These are phyloP conservation scores for Dynastes maya DNA, from an alignment of 2,888 invertebrate genomes.

Conservation along the genomic window DNA sequence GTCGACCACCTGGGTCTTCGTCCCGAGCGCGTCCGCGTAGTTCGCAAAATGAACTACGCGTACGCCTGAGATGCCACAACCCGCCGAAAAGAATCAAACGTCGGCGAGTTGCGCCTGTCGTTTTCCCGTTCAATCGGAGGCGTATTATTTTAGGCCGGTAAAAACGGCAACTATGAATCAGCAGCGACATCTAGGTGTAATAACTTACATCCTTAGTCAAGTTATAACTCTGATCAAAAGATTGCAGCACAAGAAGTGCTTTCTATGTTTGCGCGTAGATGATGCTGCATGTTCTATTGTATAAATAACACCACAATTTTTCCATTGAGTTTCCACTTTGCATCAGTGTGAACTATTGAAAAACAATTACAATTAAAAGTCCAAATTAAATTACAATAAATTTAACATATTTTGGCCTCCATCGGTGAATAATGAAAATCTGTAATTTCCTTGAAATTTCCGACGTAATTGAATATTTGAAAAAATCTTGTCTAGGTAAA, in stretches of 20 bases:
- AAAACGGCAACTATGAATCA: neutral
- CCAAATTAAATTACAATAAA: no score
- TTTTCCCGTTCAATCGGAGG: neutral
- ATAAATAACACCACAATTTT: no score
- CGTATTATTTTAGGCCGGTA: neutral
- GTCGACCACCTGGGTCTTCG: slow-evolving; percentile 22
- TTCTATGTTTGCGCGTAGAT: no score
- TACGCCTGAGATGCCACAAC: slow-evolving; percentile 53
- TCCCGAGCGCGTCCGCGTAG: slow-evolving; percentile 24
- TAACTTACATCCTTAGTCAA: neutral
- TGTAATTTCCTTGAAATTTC: no score
- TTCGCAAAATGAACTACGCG: slow-evolving; percentile 43
- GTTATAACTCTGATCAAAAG: neutral
- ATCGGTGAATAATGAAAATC: no score
- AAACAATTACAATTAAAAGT: no score
- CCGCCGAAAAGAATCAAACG: slow-evolving; percentile 55
- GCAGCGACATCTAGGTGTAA: neutral
- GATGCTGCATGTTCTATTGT: no score
- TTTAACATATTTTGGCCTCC: no score
- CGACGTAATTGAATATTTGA: no score
- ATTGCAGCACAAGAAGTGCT: neutral
- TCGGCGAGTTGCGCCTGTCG: slow-evolving; percentile 39
- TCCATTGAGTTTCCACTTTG: no score
- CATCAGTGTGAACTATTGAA: no score
- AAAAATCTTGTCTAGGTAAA: no score